These are phyloP conservation scores for Calephelis virginiensis DNA, from an alignment of 1,140 invertebrate species.

Conservation along the genomic window DNA sequence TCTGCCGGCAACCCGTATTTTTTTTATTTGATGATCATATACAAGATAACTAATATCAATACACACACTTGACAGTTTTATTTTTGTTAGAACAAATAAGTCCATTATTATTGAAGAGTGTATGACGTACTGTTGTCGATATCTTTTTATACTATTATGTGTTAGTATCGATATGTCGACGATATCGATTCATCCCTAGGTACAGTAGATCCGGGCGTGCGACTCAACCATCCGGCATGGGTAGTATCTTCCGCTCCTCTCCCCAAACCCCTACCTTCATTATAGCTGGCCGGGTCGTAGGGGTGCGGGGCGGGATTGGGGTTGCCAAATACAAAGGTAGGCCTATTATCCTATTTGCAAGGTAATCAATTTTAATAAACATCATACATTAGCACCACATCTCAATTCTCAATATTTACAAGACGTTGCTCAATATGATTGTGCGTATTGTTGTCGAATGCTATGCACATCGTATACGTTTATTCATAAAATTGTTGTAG, in stretches of 20 bases:
- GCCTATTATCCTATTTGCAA: constrained; percentile 31
- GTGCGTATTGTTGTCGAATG: neutral
- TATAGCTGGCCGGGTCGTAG: constrained; percentile 58
- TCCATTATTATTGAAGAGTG: neutral
- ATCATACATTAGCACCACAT: too few species aligned
- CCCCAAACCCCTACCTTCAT: constrained; percentile 53
- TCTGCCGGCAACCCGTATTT: too few species aligned
- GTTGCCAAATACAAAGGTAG: constrained; percentile 46
- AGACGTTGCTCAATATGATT: neutral
- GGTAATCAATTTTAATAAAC: constrained; percentile 16
- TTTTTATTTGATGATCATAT: too few species aligned
- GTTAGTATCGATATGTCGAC: neutral
- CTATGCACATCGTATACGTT: too few species aligned
- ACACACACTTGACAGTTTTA: too few species aligned
- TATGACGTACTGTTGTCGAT: neutral
- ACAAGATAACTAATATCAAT: too few species aligned
- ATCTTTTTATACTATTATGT: neutral
- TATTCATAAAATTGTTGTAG: too few species aligned
- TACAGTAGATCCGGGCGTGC: constrained; percentile 41
- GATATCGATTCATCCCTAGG: constrained; percentile 8
- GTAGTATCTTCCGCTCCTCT: constrained; percentile 52
- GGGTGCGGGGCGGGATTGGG: constrained; percentile 49
- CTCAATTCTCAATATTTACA: too few species aligned
- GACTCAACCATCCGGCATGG: constrained; percentile 52
- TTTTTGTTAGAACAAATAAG: neutral